Base-by-base conservation (phyloP, 2,888 invertebrate species). In the Scelioninae gen. 1 region DNA sequence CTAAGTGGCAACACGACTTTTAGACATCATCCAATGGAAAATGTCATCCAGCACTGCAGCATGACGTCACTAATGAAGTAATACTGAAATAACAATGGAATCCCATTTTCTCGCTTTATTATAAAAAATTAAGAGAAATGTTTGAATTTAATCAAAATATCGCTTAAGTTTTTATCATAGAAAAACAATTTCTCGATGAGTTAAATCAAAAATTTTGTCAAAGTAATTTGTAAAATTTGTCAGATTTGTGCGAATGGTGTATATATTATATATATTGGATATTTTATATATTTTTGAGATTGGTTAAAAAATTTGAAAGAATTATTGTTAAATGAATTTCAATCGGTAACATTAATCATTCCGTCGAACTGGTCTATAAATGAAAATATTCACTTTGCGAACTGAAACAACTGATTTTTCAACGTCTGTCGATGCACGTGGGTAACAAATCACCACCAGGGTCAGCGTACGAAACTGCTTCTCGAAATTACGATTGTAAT, bases 1-100 rank as follows among this genome's bases (percentile, higher is more conserved):
- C 15, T 75, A 75, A 75, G 65, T 65, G 63, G 74, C 62, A 65
- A 65, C 75, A 49, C 29, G 65, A 75, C 65, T 75, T 75, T 65
- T 65, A 55, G 74, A 75, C 65, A 23, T 65, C 56, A 65, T 56
- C 38, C n/a, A 2, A 10, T 38, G 34, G 60, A 65, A 75, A 75
- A 75, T 75, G 65, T 65, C 75, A 56, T 45, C 49, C 31, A 9
- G 15, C 10, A 56, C 0, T 43, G 32, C 11, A 47, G n/a, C n/a
- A 32, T 29, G 65, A 75, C 55, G 75, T 55, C 53, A 60, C 10
- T 56, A 13, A 32, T 55, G 13, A 56, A 65, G 38, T 49, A 62
- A 62, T 29, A 31, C 16, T 10, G 34, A 51, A 51, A 13, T 15
- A n/a, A n/a, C n/a, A n/a, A n/a, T n/a, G n/a, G n/a, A n/a, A n/a